Evolutionary conservation across 2,797 vertebrate genomes (phyloP).

Genomic region (Syngnathus rostellatus): DNA sequence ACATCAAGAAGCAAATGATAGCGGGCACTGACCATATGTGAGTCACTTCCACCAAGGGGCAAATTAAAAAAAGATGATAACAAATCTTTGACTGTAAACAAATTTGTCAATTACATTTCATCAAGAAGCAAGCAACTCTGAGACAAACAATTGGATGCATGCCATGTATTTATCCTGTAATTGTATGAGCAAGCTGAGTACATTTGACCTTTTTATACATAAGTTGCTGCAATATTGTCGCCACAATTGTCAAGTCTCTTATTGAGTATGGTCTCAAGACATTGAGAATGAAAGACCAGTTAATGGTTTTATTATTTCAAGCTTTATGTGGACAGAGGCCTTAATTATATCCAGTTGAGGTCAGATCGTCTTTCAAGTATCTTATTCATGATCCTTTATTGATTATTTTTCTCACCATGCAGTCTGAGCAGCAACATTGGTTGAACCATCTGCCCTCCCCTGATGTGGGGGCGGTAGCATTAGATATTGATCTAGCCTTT

Average conservation of each 20-base stretch:
- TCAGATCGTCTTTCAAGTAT: not conserved
- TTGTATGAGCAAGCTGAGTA: slow-evolving; percentile 9
- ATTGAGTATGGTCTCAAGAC: not conserved
- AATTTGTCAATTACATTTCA: slow-evolving; percentile 26
- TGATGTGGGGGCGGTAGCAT: slow-evolving; percentile 35
- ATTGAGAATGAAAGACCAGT: slow-evolving; percentile 8
- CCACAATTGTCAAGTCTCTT: not conserved
- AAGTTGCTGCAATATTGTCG: not conserved
- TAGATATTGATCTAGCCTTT: slow-evolving; percentile 52
- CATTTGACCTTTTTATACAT: slow-evolving; percentile 3
- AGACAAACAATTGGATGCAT: slow-evolving; percentile 15
- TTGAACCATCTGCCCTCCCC: slow-evolving; percentile 30
- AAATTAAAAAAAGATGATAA: slow-evolving; percentile 34
- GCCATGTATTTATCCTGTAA: slow-evolving; percentile 5
- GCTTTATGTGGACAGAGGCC: not conserved
- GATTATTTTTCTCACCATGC: slow-evolving; percentile 11
- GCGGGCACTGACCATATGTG: slow-evolving; percentile 49
- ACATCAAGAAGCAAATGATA: slow-evolving; percentile 54
- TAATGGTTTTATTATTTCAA: not conserved
- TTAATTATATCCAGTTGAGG: not conserved
- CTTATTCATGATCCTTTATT: not conserved
- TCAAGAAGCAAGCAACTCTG: slow-evolving; percentile 27
- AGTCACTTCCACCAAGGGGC: slow-evolving; percentile 36
- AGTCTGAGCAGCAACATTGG: slow-evolving; percentile 11
- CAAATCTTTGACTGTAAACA: slow-evolving; percentile 27